Conservation (phyloP, 2,113 vertebrate species). For the Gymnorhina tibicen region DNA sequence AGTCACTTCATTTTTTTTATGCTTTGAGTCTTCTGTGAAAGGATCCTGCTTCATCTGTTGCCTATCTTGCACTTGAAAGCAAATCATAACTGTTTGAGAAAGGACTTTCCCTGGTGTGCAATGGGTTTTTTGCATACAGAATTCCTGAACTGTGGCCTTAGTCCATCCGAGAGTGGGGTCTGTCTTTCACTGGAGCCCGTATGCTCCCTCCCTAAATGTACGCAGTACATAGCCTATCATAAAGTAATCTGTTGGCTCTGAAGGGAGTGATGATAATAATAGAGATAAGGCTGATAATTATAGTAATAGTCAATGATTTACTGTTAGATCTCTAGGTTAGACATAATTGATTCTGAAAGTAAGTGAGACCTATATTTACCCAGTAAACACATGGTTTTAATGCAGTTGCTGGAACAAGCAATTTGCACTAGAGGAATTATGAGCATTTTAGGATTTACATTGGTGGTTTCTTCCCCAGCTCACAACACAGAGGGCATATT, state of each 20-base stretch:
- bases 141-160: background rate
- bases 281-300: background rate
- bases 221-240: fast-evolving
- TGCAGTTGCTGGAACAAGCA: background rate
- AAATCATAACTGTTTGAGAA: background rate
- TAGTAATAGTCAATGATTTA: background rate
- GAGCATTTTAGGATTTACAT: background rate
- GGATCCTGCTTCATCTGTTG: background rate
- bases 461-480: background rate
- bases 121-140: background rate
- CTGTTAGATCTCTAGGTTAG: background rate
- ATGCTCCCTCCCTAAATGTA: background rate
- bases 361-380: background rate
- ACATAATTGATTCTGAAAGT: background rate
- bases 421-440: background rate
- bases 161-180: background rate
- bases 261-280: background rate
- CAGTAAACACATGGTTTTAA: background rate
- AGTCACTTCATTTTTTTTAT: background rate
- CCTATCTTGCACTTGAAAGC: background rate
- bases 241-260: background rate
- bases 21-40: background rate
- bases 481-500: background rate
- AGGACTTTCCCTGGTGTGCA: background rate
- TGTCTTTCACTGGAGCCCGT: background rate